Evolutionary conservation across 2,888 invertebrate species (phyloP).

Genomic region (Sericinus montela): DNA sequence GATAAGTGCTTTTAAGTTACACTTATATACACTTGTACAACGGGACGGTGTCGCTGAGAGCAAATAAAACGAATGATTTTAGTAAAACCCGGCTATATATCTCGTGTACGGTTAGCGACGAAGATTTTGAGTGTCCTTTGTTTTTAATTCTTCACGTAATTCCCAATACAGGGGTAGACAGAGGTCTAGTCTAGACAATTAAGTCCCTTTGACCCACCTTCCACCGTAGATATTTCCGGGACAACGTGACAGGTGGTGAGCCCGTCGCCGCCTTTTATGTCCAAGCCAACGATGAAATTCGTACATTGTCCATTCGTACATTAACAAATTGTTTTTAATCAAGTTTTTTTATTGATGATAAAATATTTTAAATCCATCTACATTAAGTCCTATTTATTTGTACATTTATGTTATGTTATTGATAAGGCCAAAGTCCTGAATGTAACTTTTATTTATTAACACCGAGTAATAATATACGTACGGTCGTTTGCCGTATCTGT

Average conservation of each 20-base stretch:
- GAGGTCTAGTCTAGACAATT: no score
- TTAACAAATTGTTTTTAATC: no score
- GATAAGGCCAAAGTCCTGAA: constrained; percentile 1
- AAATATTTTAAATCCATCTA: no score
- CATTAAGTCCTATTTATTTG: constrained; percentile 15
- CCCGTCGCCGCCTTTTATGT: no score
- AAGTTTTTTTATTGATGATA: no score
- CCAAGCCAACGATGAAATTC: no score
- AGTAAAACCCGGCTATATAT: neutral
- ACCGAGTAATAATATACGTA: neutral
- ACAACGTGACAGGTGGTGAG: no score
- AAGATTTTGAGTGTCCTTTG: neutral
- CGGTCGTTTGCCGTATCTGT: constrained; percentile 5
- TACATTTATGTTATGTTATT: neutral
- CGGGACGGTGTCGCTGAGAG: constrained; percentile 3
- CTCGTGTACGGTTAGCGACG: neutral
- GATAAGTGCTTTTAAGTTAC: constrained; percentile 18
- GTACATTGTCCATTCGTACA: no score
- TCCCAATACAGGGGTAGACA: no score
- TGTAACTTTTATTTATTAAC: constrained; percentile 3
- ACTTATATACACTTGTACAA: constrained; percentile 10
- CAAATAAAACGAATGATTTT: constrained; percentile 3
- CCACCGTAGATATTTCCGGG: no score
- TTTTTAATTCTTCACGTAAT: no score
- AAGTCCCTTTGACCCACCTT: no score